phyloP scores from a whole-genome alignment of 2,113 vertebrate species.

The Tragelaphus buxtoni region DNA sequence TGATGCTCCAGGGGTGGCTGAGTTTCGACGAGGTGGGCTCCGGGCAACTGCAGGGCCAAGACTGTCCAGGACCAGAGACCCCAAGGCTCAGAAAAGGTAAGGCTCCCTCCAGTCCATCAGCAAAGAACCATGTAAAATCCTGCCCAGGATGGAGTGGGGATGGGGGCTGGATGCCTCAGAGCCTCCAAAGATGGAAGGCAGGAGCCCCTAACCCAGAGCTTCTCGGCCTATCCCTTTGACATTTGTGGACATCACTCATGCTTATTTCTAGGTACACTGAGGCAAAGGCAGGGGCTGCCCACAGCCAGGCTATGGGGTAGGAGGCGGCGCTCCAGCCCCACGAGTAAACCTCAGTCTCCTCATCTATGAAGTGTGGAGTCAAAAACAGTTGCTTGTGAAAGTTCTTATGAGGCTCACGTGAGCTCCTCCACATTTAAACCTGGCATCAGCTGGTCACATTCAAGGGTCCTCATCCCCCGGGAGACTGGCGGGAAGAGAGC shows the following conservation, averaged over 20 bases:
- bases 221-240: not conserved
- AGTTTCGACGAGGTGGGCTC: conserved; percentile 94
- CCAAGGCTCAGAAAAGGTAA: conserved; percentile 84
- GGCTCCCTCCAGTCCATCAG: not conserved
- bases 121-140: not conserved
- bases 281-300: not conserved
- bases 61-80: conserved; percentile 89
- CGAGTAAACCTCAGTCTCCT: not conserved
- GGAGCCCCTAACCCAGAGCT: not conserved
- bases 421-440: not conserved
- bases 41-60: conserved; percentile 96
- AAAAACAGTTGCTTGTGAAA: not conserved
- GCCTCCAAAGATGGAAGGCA: not conserved
- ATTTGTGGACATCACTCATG: fast-evolving
- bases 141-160: not conserved
- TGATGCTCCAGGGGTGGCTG: conserved; percentile 86
- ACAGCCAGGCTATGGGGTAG: not conserved
- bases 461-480: not conserved
- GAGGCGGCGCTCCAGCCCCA: not conserved
- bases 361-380: not conserved
- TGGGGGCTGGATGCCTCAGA: not conserved
- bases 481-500: not conserved
- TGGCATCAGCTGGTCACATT: not conserved
- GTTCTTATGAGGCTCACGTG: not conserved
- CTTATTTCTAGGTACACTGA: not conserved